A percentile compares a stretch with the other conserved stretches of the same genome.
Conservation (phyloP, 2,797 vertebrate species). For the Microctenopoma lineatum region DNA sequence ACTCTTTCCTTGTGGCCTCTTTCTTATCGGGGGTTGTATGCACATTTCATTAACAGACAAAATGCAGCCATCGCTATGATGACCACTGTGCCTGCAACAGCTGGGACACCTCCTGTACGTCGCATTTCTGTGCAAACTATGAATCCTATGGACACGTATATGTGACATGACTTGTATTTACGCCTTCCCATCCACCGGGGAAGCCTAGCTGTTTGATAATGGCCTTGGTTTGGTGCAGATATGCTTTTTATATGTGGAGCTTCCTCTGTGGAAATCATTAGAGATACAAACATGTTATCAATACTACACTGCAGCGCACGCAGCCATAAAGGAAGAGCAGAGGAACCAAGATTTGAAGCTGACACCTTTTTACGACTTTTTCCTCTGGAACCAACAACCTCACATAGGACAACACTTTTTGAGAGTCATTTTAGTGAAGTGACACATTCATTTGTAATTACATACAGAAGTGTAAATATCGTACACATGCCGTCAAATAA, state of each 20-base stretch:
- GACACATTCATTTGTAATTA: neutral
- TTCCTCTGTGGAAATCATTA: slow-evolving; percentile 35
- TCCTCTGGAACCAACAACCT: neutral
- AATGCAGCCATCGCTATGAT: slow-evolving; percentile 27
- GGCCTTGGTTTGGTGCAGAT: slow-evolving; percentile 34
- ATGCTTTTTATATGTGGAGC: slow-evolving; percentile 11
- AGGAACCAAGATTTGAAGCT: slow-evolving; percentile 43
- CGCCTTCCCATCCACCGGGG: slow-evolving; percentile 1
- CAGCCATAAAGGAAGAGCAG: slow-evolving; percentile 46
- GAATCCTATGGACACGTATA: neutral
- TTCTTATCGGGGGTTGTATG: slow-evolving; percentile 65
- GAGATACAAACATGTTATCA: slow-evolving; percentile 54
- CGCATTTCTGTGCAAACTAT: neutral
- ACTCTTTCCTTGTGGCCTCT: slow-evolving; percentile 55
- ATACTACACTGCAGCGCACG: slow-evolving; percentile 32
- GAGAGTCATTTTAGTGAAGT: neutral
- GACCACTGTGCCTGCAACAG: neutral
- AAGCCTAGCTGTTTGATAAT: slow-evolving; percentile 6
- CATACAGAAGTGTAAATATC: slow-evolving; percentile 15
- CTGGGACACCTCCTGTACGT: neutral
- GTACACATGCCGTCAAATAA: slow-evolving; percentile 29
- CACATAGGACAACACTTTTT: neutral
- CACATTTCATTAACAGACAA: slow-evolving; percentile 74
- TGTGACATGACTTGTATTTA: neutral
- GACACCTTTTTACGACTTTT: slow-evolving; percentile 8